Evolutionary conservation across 2,888 invertebrate species (phyloP), one percentile per base, ranked within the genome.

Genomic region (Tetranychus truncatus): DNA sequence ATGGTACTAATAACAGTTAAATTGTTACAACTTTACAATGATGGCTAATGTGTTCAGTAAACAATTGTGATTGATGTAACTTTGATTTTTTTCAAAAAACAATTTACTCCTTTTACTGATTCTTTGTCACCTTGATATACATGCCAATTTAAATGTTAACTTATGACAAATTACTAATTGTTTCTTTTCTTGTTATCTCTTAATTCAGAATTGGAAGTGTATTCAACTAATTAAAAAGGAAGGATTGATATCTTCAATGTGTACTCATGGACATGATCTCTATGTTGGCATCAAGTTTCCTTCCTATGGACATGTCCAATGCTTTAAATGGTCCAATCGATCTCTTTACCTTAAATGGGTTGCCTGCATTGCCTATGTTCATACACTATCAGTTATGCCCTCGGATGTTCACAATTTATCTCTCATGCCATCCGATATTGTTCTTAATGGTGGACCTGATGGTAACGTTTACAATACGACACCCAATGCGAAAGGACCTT

Each of bases 391-490:
- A 20, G 69, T 69, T 11, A 69, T 69, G 69, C 69, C 69, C 34
- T 69, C 69, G 69, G 69, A 69, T 69, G 69, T 69, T 20, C 55
- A 73, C 73, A 65, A 24, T 20, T 20, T 73, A 20, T 24, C 73
- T 9, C 34, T 73, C 9, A 55, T 73, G 73, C 73, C 73, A n/a
- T 65, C 55, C 7, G 73, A 73, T 24, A 66, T 73, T 9, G 73
- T 73, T 24, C 65, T 73, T 11, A 73, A 73, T 66, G 73, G 73
- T 34, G 73, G 73, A 18, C 73, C 73, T 66, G 73, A 73, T 73
- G 73, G 73, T 15, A 65, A 55, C 9, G 73, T 73, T n/a, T 73
- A 73, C 55, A 73, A 73, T 24, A 73, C 73, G n/a, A 73, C 73
- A 66, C 73, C 73, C 3, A 73, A 73, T 66, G 20, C 45, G 24